phyloP scores from a whole-genome alignment of 1,140 invertebrate species.

The Caenorhabditis remanei region DNA sequence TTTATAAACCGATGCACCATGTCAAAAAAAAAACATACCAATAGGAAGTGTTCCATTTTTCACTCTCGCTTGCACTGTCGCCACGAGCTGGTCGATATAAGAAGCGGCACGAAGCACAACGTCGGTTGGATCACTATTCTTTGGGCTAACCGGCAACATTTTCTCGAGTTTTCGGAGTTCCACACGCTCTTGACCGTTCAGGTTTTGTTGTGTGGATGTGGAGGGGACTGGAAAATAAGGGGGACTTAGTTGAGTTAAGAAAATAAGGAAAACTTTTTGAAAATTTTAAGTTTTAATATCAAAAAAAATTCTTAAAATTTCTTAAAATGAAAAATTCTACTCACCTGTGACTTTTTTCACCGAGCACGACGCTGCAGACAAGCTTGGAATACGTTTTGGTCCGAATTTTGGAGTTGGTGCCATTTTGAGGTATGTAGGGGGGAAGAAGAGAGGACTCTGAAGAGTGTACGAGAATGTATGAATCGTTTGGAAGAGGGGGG shows the following conservation, averaged over 20 bases:
- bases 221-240: neutral
- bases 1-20: neutral
- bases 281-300: too few relatives aligned
- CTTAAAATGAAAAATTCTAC: neutral
- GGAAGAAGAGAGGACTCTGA: neutral
- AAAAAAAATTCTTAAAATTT: neutral
- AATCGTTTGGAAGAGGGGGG: neutral
- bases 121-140: constrained; percentile 28
- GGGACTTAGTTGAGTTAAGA: too few relatives aligned
- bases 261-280: too few relatives aligned
- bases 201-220: neutral
- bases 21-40: constrained; percentile 16
- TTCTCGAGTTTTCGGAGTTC: constrained; percentile 18
- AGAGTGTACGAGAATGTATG: constrained; percentile 12
- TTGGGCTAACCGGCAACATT: constrained; percentile 17
- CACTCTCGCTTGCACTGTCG: constrained; percentile 54
- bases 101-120: constrained; percentile 46
- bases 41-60: constrained; percentile 54
- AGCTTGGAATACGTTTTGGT: constrained; percentile 10
- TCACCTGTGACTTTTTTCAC: constrained; percentile 11
- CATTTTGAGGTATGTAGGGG: neutral
- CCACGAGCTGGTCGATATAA: constrained; percentile 56
- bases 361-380: neutral
- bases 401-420: constrained; percentile 26
- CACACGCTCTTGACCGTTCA: constrained; percentile 21